phyloP scores from a whole-genome alignment of 2,888 invertebrate species.

The Cheilosia vulpina region DNA sequence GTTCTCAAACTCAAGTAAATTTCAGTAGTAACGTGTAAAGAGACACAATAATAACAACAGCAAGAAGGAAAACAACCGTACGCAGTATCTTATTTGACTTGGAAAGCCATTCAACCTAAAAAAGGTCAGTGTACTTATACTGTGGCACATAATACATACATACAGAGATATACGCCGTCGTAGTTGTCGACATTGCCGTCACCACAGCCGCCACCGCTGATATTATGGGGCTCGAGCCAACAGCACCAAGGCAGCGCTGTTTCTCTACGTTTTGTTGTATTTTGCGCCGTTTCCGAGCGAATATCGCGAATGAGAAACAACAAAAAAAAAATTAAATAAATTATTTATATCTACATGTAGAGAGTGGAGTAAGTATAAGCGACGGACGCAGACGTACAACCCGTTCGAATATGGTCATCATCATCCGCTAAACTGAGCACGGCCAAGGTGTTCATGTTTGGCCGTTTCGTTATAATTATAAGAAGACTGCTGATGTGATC shows the following conservation, averaged over 20 bases:
- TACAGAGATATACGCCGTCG: constrained; percentile 38
- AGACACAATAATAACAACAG: constrained; percentile 20
- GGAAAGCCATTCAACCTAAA: constrained; percentile 73
- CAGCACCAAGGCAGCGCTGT: constrained; percentile 2
- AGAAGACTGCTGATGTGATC: constrained; percentile 56
- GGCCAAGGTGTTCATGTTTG: constrained; percentile 72
- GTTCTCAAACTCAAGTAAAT: constrained; percentile 50
- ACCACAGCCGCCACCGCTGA: constrained; percentile 8
- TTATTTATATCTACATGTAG: constrained; percentile 64
- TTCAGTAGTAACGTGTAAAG: constrained; percentile 64
- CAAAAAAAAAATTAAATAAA: constrained; percentile 51
- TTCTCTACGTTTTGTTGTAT: constrained; percentile 36
- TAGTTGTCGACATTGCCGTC: constrained; percentile 27
- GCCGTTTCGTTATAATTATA: constrained; percentile 61
- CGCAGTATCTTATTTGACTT: constrained; percentile 69
- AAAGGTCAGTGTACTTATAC: constrained; percentile 74
- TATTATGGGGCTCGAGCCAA: constrained; percentile 1
- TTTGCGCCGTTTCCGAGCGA: constrained; percentile 43
- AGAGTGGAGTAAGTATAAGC: neutral
- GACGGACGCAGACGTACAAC: constrained; percentile 21
- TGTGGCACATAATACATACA: constrained; percentile 56
- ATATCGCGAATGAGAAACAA: constrained; percentile 14
- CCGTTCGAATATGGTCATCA: constrained; percentile 60
- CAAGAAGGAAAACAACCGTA: constrained; percentile 50
- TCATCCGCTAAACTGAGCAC: constrained; percentile 70